Evolutionary conservation across 1,140 invertebrate species (phyloP).

Genomic region (Drosophila ohnishii): DNA sequence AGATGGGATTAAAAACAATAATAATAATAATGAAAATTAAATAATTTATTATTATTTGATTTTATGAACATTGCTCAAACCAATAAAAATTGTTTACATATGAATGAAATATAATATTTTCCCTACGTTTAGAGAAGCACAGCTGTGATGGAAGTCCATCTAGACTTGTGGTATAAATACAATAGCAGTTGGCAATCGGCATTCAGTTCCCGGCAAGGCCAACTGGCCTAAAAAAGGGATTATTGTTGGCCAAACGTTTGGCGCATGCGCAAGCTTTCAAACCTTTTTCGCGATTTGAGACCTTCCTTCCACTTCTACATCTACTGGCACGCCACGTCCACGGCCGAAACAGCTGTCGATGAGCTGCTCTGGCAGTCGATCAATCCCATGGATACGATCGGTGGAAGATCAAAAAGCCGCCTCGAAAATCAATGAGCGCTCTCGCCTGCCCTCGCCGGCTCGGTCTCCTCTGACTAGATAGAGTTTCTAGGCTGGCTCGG

Average conservation of each 20-base stretch:
- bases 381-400: constrained; percentile 54
- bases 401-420: constrained; percentile 73
- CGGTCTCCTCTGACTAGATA: constrained; percentile 66
- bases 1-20: not conserved
- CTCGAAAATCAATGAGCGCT: constrained; percentile 66
- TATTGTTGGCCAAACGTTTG: constrained; percentile 59
- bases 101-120: constrained; percentile 7
- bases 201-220: constrained; percentile 35
- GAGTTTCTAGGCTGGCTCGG: constrained; percentile 73
- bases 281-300: constrained; percentile 79
- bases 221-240: constrained; percentile 48
- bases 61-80: not conserved
- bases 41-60: too few relatives aligned
- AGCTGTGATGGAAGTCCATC: not conserved
- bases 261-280: constrained; percentile 75
- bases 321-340: not conserved
- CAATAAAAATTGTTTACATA: not conserved
- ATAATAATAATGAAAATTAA: too few relatives aligned
- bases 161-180: constrained; percentile 5
- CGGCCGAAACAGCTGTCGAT: constrained; percentile 63
- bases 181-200: constrained; percentile 44
- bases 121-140: not conserved
- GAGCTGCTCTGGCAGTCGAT: constrained; percentile 30
- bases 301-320: constrained; percentile 24
- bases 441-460: constrained; percentile 40